phyloP scores from a whole-genome alignment of 2,113 vertebrate species.

The Axis porcinus region DNA sequence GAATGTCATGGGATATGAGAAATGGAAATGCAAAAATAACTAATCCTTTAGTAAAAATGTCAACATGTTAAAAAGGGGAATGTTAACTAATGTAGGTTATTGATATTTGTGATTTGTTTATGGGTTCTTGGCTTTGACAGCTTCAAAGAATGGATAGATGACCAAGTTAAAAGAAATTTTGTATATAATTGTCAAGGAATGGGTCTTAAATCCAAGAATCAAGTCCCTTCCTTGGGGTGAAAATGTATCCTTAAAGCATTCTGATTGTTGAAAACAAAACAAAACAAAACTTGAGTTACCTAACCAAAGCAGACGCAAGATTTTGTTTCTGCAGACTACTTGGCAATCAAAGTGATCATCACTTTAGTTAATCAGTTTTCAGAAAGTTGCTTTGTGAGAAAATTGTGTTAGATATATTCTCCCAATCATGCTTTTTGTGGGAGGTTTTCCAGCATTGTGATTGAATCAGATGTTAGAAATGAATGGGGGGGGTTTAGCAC shows the following conservation, averaged over 20 bases:
- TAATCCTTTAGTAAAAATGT: slow-evolving; percentile 76
- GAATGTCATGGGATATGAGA: slow-evolving; percentile 77
- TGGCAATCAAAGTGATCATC: slow-evolving; percentile 63
- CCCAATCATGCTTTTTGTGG: slow-evolving; percentile 43
- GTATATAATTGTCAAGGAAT: slow-evolving; percentile 68
- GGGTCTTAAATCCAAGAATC: slow-evolving; percentile 57
- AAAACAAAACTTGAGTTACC: slow-evolving; percentile 45
- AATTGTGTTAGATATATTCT: slow-evolving; percentile 50
- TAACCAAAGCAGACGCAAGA: slow-evolving; percentile 70
- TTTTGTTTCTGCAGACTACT: slow-evolving; percentile 77
- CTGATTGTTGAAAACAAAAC: slow-evolving; percentile 60
- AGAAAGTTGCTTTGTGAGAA: slow-evolving; percentile 61
- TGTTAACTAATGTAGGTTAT: slow-evolving; percentile 74
- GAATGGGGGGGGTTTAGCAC: slow-evolving; percentile 26
- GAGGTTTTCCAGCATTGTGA: slow-evolving; percentile 45
- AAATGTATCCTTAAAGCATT: slow-evolving; percentile 63
- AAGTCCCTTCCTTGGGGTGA: slow-evolving; percentile 64
- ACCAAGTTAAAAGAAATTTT: slow-evolving; percentile 62
- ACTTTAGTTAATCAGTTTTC: slow-evolving; percentile 58
- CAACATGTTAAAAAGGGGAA: slow-evolving; percentile 74
- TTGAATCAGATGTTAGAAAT: slow-evolving; percentile 38
- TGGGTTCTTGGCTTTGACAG: slow-evolving; percentile 77
- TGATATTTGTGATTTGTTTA: slow-evolving; percentile 77
- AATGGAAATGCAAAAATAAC: slow-evolving; percentile 68
- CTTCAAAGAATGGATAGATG: slow-evolving; percentile 71